These are phyloP conservation scores for Syritta pipiens DNA, from an alignment of 2,888 invertebrate genomes.

Conservation along the genomic window DNA sequence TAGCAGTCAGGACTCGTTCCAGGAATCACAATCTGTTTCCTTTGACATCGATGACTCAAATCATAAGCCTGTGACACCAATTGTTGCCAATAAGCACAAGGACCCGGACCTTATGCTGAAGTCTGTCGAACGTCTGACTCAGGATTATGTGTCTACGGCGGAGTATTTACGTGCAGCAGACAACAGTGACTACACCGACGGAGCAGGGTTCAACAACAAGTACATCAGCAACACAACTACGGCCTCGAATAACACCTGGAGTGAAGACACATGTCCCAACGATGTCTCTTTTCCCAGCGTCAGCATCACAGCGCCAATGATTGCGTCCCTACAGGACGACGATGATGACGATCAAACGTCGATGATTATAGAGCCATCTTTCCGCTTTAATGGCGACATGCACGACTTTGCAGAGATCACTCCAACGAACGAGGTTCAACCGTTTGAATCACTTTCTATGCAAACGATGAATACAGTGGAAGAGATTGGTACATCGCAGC, in stretches of 20 bases:
- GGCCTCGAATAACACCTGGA: constrained; percentile 85
- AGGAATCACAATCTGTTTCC: constrained; percentile 67
- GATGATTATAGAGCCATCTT: constrained; percentile 46
- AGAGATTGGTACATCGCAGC: constrained; percentile 71
- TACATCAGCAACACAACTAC: constrained; percentile 73
- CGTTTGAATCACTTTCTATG: constrained; percentile 58
- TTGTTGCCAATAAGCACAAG: constrained; percentile 78
- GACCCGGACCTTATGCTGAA: constrained; percentile 86
- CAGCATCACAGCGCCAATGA: constrained; percentile 86
- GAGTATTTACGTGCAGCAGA: constrained; percentile 81
- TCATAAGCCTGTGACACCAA: constrained; percentile 23
- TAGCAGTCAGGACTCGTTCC: constrained; percentile 58
- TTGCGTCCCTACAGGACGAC: constrained; percentile 85
- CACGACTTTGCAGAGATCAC: constrained; percentile 75
- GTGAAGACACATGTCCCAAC: constrained; percentile 88
- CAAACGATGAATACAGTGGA: constrained; percentile 53
- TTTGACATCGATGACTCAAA: constrained; percentile 80
- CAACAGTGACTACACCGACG: constrained; percentile 64
- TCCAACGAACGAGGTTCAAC: constrained; percentile 75
- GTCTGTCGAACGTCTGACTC: constrained; percentile 84
- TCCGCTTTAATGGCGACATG: constrained; percentile 65
- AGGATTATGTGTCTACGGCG: constrained; percentile 84
- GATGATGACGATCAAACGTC: constrained; percentile 72
- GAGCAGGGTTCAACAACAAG: constrained; percentile 26
- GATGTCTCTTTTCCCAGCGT: constrained; percentile 90